Conservation (phyloP, 1,140 invertebrate species). For the Gonioctena quinquepunctata region DNA sequence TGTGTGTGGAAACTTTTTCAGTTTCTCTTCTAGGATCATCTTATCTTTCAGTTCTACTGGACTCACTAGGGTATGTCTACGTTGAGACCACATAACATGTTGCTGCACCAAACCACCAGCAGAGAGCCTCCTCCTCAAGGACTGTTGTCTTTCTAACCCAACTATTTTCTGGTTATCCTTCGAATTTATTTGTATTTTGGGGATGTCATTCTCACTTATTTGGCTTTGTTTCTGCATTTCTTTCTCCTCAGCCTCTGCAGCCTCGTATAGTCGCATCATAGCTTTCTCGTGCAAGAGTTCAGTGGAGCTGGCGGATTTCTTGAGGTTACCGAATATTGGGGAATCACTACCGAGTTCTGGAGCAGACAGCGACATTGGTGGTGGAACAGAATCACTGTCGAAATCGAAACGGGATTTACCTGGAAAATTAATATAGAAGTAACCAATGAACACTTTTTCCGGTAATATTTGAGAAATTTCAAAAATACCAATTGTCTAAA, state of each 20-base stretch:
- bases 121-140: slow-evolving; percentile 43
- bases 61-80: slow-evolving; percentile 48
- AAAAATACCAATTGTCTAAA: too few relatives aligned
- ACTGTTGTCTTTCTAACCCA: slow-evolving; percentile 42
- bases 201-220: slow-evolving; percentile 39
- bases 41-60: slow-evolving; percentile 44
- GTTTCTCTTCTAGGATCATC: slow-evolving; percentile 16
- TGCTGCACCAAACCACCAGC: slow-evolving; percentile 36
- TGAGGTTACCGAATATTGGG: slow-evolving; percentile 61
- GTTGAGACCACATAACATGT: slow-evolving; percentile 44
- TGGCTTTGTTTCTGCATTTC: slow-evolving; percentile 52
- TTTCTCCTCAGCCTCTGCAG: slow-evolving; percentile 71
- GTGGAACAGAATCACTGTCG: slow-evolving; percentile 56
- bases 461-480: too few relatives aligned
- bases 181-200: slow-evolving; percentile 52
- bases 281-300: slow-evolving; percentile 78
- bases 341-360: slow-evolving; percentile 69
- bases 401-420: slow-evolving; percentile 36
- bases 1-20: slow-evolving; percentile 28
- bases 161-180: slow-evolving; percentile 38
- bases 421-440: too few relatives aligned
- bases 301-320: slow-evolving; percentile 78
- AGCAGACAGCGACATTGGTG: slow-evolving; percentile 77
- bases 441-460: too few relatives aligned
- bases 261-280: slow-evolving; percentile 78